phyloP scores from a whole-genome alignment of 1,140 invertebrate genomes.

The Trialeurodes vaporariorum region DNA sequence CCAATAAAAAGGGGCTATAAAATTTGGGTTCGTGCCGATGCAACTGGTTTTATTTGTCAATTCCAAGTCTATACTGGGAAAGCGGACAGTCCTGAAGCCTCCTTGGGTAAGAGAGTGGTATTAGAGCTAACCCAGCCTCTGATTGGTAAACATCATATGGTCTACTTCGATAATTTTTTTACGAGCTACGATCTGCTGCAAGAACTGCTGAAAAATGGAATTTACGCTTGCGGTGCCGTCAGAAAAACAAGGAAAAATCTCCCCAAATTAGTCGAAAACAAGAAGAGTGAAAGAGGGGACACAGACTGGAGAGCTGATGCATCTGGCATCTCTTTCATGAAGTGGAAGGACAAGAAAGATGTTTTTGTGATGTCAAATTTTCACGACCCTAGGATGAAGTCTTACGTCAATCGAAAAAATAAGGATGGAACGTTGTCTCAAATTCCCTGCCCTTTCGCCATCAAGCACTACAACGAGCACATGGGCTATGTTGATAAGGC shows the following conservation, averaged over 20 bases:
- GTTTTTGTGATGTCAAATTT: constrained; percentile 18
- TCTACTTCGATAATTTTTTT: constrained; percentile 13
- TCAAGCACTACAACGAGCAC: constrained; percentile 32
- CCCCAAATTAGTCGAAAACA: constrained; percentile 10
- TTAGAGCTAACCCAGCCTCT: constrained; percentile 13
- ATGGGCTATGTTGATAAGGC: constrained; percentile 34
- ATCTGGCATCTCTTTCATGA: constrained; percentile 9
- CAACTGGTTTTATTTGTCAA: constrained; percentile 24
- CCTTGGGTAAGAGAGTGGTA: constrained; percentile 26
- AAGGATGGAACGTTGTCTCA: constrained; percentile 20
- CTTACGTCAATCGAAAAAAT: constrained; percentile 11
- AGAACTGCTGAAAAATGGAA: too few relatives aligned
- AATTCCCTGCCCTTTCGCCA: constrained; percentile 25
- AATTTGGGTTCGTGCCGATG: constrained; percentile 25
- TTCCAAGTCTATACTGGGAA: constrained; percentile 26
- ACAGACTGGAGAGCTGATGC: not conserved
- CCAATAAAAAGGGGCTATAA: constrained; percentile 32
- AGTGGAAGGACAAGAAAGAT: constrained; percentile 12
- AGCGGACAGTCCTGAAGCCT: constrained; percentile 14
- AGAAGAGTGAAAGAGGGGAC: constrained; percentile 1
- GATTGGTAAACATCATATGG: not conserved
- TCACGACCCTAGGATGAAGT: constrained; percentile 13
- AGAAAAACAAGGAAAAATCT: constrained; percentile 8
- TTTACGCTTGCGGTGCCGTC: constrained; percentile 7
- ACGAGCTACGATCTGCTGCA: too few relatives aligned